phyloP scores from a whole-genome alignment of 2,113 vertebrate species.

The Datnioides undecimradiatus region DNA sequence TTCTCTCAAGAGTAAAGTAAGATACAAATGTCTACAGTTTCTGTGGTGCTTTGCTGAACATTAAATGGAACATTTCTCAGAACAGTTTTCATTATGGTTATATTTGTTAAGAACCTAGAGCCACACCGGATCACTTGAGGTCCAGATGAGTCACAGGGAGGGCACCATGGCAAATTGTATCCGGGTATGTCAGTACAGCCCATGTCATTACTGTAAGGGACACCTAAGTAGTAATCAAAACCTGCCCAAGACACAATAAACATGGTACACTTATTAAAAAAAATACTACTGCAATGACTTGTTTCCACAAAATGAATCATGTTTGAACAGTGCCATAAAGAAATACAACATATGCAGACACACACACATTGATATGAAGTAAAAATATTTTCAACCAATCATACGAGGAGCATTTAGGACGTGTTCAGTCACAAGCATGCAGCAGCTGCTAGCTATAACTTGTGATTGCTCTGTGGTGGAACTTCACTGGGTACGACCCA shows the following conservation, averaged over 20 bases:
- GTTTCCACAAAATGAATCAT: too few relatives aligned
- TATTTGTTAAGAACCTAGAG: neutral
- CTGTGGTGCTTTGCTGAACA: too few relatives aligned
- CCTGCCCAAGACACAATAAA: slow-evolving; percentile 81
- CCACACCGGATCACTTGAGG: slow-evolving; percentile 40
- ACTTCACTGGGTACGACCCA: too few relatives aligned
- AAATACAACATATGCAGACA: too few relatives aligned
- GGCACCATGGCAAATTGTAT: slow-evolving; percentile 88
- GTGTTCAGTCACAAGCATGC: too few relatives aligned
- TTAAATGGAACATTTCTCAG: too few relatives aligned
- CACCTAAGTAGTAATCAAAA: slow-evolving; percentile 94
- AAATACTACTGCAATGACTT: neutral
- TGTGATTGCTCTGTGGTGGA: too few relatives aligned
- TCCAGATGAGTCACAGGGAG: slow-evolving; percentile 75
- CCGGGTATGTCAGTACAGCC: slow-evolving; percentile 93
- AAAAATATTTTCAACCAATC: neutral
- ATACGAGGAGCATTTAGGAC: too few relatives aligned
- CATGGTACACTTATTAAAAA: neutral
- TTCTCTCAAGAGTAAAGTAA: neutral
- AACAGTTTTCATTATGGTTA: neutral
- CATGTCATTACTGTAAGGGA: slow-evolving; percentile 98
- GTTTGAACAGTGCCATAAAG: too few relatives aligned
- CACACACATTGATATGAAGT: neutral
- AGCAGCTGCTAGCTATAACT: too few relatives aligned
- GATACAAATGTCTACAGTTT: too few relatives aligned